Percentiles rank a stretch among this genome's conserved stretches.
These are phyloP conservation scores for Herpetotheres cachinnans DNA, from an alignment of 2,113 vertebrate species.

Conservation along the genomic window DNA sequence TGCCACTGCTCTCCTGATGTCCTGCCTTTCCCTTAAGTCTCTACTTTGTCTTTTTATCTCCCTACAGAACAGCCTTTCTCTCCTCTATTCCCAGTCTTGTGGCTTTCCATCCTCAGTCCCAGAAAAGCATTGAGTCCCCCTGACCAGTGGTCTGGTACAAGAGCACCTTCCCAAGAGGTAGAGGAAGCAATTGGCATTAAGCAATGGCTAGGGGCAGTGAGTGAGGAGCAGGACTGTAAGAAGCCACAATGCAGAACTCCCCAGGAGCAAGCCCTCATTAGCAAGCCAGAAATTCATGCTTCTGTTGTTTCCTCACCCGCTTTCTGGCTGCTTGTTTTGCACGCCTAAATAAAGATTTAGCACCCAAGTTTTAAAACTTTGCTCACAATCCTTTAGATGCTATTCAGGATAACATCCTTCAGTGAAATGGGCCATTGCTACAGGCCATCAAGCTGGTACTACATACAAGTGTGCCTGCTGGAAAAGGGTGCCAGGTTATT, in stretches of 20 bases:
- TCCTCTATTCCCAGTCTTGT: neutral
- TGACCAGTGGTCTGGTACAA: fast-evolving
- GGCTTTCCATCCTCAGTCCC: neutral
- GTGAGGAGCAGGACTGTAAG: neutral
- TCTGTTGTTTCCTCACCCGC: neutral
- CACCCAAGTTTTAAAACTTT: neutral
- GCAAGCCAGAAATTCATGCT: neutral
- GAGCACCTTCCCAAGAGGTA: neutral
- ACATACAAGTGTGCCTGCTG: fast-evolving
- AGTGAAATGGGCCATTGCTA: neutral
- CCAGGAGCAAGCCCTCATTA: neutral
- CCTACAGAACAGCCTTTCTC: neutral
- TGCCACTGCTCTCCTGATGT: neutral
- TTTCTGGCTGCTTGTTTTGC: neutral
- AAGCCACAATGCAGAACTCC: neutral
- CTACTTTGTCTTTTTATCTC: neutral
- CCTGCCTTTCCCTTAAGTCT: neutral
- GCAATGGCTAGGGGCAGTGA: neutral
- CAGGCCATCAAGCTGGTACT: neutral
- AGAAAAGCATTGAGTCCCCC: neutral
- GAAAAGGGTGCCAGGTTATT: neutral
- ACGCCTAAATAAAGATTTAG: neutral
- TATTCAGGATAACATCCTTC: neutral
- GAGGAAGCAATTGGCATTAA: neutral
- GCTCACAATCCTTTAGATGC: neutral